Evolutionary conservation across 2,113 vertebrate species (phyloP).

Genomic region (Erythrocebus patas): DNA sequence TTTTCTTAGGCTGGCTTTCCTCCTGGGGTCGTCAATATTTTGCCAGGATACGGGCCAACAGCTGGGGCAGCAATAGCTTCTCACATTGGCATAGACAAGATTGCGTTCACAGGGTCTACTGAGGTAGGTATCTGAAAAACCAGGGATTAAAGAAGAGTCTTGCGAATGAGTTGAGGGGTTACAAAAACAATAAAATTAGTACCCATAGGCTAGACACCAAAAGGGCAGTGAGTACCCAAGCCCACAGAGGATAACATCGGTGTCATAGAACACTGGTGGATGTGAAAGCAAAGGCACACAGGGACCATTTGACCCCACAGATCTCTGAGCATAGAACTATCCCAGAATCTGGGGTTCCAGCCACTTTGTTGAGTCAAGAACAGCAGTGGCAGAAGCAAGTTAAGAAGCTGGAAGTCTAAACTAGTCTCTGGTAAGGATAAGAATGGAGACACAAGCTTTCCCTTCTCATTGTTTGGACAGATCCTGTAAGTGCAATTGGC

Average conservation of each 20-base stretch:
- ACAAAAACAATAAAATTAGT: not conserved
- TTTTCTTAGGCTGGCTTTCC: slow-evolving; percentile 98
- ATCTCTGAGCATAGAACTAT: not conserved
- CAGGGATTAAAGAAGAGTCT: not conserved
- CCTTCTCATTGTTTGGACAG: not conserved
- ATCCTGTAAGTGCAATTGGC: not conserved
- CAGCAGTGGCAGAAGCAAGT: not conserved
- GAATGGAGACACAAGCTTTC: not conserved
- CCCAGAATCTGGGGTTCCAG: not conserved
- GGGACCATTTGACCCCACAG: not conserved
- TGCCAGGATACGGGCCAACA: slow-evolving; percentile 97
- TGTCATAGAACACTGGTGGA: not conserved
- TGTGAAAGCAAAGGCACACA: not conserved
- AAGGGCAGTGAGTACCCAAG: not conserved
- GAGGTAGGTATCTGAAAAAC: slow-evolving; percentile 87
- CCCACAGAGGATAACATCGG: not conserved
- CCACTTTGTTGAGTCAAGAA: not conserved
- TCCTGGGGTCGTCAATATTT: slow-evolving; percentile 99
- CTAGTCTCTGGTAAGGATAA: not conserved
- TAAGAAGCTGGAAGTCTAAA: not conserved
- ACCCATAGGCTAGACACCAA: too few species aligned
- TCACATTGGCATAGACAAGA: slow-evolving; percentile 97
- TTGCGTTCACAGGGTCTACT: slow-evolving; percentile 98
- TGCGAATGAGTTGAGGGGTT: not conserved
- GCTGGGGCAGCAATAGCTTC: slow-evolving; percentile 95